phyloP scores from a whole-genome alignment of 2,888 invertebrate species.

The Ypsolopha sequella region DNA sequence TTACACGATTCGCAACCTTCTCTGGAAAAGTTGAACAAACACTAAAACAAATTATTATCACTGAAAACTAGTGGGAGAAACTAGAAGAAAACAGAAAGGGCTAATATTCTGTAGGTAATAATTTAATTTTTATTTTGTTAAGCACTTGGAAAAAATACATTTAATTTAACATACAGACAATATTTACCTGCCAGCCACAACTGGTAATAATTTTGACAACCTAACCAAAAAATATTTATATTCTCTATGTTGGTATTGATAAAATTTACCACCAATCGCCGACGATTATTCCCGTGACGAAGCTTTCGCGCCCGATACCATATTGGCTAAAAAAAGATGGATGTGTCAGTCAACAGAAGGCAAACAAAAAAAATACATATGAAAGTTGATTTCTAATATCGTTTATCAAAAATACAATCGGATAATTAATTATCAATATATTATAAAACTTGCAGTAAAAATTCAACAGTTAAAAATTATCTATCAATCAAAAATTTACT shows the following conservation, averaged over 20 bases:
- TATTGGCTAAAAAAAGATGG: conserved; percentile 3
- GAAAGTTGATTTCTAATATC: no score
- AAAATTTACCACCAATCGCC: conserved; percentile 43
- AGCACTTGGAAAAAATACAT: conserved; percentile 58
- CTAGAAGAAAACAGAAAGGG: background rate
- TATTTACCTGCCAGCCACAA: conserved; percentile 63
- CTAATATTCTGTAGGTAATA: conserved; percentile 26
- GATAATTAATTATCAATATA: no score
- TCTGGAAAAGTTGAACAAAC: conserved; percentile 60
- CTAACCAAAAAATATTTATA: conserved; percentile 39
- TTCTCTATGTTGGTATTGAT: conserved; percentile 49
- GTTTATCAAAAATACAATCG: no score
- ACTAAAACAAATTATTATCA: conserved; percentile 28
- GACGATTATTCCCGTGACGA: conserved; percentile 33
- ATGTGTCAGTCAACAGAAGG: background rate
- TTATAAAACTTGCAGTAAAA: no score
- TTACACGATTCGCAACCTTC: conserved; percentile 61
- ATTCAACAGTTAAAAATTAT: no score
- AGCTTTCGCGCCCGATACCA: conserved; percentile 53
- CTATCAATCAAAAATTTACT: no score
- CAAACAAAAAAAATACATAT: background rate
- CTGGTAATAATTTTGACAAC: conserved; percentile 62
- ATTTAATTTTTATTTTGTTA: conserved; percentile 36
- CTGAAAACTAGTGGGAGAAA: background rate
- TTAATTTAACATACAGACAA: conserved; percentile 45